Evolutionary conservation across 2,797 vertebrate species (phyloP).

Genomic region (Limnodromus scolopaceus): DNA sequence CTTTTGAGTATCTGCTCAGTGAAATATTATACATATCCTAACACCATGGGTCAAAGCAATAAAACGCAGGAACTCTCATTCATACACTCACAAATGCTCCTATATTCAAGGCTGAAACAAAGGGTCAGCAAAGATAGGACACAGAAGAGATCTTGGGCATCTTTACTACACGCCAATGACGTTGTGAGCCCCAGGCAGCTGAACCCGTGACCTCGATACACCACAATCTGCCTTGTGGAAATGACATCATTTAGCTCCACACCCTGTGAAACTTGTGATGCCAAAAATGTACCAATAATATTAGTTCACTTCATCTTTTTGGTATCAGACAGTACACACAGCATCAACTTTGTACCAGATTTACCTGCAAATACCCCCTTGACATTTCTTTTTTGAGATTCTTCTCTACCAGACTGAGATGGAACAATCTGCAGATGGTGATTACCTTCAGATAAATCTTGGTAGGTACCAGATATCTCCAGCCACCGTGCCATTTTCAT

Average conservation of each 20-base stretch:
- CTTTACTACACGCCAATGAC: not conserved
- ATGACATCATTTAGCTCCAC: not conserved
- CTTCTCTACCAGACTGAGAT: not conserved
- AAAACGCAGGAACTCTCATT: not conserved
- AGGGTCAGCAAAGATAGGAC: not conserved
- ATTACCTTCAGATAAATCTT: not conserved
- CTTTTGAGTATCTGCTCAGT: not conserved
- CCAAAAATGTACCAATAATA: not conserved
- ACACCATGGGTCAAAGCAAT: not conserved
- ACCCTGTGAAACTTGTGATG: not conserved
- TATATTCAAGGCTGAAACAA: not conserved
- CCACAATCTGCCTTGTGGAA: not conserved
- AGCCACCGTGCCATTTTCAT: slow-evolving; percentile 42
- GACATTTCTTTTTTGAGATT: not conserved
- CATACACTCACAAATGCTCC: not conserved
- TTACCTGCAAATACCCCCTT: not conserved
- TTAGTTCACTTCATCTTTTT: not conserved
- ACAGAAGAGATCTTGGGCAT: not conserved
- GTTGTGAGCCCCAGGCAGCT: not conserved
- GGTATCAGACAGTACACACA: accelerated
- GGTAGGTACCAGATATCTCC: not conserved
- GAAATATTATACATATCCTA: not conserved
- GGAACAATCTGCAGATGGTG: not conserved
- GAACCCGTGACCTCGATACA: not conserved
- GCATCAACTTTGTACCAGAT: not conserved